Conservation (phyloP, 2,888 invertebrate species). For the Pomacea canaliculata region DNA sequence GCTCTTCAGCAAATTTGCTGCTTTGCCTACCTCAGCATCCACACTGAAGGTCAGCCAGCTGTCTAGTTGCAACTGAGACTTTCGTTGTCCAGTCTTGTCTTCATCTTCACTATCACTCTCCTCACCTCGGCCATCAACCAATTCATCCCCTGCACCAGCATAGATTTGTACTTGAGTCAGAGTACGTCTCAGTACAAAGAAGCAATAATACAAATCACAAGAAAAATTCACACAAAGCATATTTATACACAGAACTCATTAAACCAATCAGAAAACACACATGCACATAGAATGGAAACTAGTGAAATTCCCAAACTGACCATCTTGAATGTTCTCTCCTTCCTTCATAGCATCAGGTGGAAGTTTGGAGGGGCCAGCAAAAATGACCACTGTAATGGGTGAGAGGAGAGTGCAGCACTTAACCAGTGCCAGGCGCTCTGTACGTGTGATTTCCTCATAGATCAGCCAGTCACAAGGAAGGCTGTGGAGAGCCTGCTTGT, state of each 20-base stretch:
- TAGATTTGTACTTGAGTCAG: neutral
- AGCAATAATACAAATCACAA: neutral
- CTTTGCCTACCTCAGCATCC: constrained; percentile 63
- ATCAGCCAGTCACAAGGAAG: constrained; percentile 87
- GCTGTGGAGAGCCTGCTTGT: constrained; percentile 66
- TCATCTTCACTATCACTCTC: constrained; percentile 74
- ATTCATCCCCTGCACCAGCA: constrained; percentile 3
- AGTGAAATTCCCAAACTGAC: neutral
- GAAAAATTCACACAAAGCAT: too few species aligned
- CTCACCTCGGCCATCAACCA: constrained; percentile 31
- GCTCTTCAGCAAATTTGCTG: too few species aligned
- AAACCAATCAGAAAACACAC: too few species aligned
- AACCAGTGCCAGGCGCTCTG: constrained; percentile 77
- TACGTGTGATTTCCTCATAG: constrained; percentile 86
- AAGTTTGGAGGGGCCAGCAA: constrained; percentile 79
- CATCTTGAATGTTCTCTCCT: constrained; percentile 34
- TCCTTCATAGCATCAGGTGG: constrained; percentile 70
- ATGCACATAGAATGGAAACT: too few species aligned
- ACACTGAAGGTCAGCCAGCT: constrained; percentile 82
- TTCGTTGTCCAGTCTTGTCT: constrained; percentile 71
- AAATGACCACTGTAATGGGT: constrained; percentile 83
- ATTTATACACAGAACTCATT: too few species aligned
- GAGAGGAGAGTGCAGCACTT: constrained; percentile 86
- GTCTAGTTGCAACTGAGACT: constrained; percentile 77
- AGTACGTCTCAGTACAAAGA: neutral